Conservation (phyloP, 1,140 invertebrate genomes). For the Monochamus saltuarius region DNA sequence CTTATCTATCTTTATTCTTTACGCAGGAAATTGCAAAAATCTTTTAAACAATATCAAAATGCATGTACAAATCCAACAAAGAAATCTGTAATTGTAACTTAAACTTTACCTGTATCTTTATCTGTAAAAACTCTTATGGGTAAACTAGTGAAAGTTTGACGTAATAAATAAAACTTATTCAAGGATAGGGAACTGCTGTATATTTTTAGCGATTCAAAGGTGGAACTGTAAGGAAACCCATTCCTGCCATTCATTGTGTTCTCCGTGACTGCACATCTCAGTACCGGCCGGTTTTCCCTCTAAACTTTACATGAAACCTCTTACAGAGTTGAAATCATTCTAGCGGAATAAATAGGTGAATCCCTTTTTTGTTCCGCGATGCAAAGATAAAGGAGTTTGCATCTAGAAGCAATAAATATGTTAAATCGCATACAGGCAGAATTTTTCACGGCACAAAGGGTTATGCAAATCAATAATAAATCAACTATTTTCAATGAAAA, state of each 20-base stretch:
- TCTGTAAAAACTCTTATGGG: too few relatives aligned
- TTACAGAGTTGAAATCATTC: conserved; percentile 29
- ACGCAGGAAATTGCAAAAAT: too few relatives aligned
- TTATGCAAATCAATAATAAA: conserved; percentile 15
- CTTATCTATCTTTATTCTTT: too few relatives aligned
- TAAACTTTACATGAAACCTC: conserved; percentile 35
- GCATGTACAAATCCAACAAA: too few relatives aligned
- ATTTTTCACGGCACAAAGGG: conserved; percentile 3
- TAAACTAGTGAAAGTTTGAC: too few relatives aligned
- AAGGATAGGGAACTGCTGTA: too few relatives aligned
- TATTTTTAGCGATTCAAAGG: too few relatives aligned
- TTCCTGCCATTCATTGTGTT: conserved; percentile 29
- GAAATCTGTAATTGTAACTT: too few relatives aligned
- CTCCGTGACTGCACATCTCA: conserved; percentile 29
- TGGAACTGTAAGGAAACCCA: too few relatives aligned
- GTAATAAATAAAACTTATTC: too few relatives aligned
- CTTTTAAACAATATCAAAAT: too few relatives aligned
- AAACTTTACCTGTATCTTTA: too few relatives aligned
- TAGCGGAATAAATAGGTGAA: conserved; percentile 35
- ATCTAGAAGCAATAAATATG: conserved; percentile 25
- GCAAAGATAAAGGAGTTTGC: conserved; percentile 21
- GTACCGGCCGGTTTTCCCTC: conserved; percentile 14
- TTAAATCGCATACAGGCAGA: conserved; percentile 5
- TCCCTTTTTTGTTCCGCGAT: conserved; percentile 29
- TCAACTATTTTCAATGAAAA: background rate